Evolutionary conservation across 1,140 invertebrate species (phyloP).

Genomic region (Tetraneura akinire): DNA sequence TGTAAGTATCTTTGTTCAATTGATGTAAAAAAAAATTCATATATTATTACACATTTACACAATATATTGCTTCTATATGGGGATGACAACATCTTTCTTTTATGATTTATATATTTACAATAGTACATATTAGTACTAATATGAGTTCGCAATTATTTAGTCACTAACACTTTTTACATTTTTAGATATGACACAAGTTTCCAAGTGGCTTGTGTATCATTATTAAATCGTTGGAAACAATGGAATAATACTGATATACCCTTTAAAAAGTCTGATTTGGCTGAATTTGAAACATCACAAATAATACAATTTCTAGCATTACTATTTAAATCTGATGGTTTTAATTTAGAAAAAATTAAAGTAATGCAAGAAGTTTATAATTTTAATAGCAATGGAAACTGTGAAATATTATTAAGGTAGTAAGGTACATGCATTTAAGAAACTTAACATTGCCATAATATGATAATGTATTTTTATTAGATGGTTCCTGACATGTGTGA

Average conservation of each 20-base stretch:
- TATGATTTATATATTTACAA: too few relatives aligned
- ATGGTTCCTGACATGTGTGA: constrained; percentile 79
- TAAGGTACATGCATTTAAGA: neutral
- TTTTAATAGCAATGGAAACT: constrained; percentile 70
- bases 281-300: constrained; percentile 68
- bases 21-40: neutral
- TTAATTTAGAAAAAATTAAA: constrained; percentile 66
- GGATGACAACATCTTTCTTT: too few relatives aligned
- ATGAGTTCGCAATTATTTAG: too few relatives aligned
- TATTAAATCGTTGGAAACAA: constrained; percentile 65
- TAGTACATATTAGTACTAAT: too few relatives aligned
- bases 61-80: too few relatives aligned
- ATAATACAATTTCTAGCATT: constrained; percentile 73
- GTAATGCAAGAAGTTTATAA: constrained; percentile 70
- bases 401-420: constrained; percentile 72
- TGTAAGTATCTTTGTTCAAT: constrained; percentile 62
- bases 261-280: constrained; percentile 63
- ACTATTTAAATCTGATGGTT: constrained; percentile 64
- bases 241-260: constrained; percentile 61
- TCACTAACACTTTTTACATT: too few relatives aligned
- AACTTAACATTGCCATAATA: neutral
- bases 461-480: constrained; percentile 58
- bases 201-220: constrained; percentile 65
- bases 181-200: constrained; percentile 72
- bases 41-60: neutral